phyloP scores from a whole-genome alignment of 1,140 invertebrate species.

The Semibalanus balanoides region DNA sequence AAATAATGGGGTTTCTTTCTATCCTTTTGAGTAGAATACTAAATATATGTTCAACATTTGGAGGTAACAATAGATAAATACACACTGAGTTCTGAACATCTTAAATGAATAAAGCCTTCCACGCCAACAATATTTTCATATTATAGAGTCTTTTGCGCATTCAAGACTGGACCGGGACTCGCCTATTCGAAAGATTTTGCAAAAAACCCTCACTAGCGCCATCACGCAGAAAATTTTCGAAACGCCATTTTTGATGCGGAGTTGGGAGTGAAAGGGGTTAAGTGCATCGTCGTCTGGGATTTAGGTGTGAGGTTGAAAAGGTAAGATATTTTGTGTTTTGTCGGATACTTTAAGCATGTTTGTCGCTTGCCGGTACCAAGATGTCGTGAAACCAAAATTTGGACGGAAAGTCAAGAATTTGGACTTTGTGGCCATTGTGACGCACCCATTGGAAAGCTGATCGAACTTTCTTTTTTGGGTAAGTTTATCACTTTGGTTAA shows the following conservation, averaged over 20 bases:
- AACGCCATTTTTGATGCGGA: not conserved
- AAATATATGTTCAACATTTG: too few species aligned
- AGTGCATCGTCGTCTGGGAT: not conserved
- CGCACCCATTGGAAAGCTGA: too few species aligned
- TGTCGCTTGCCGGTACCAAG: not conserved
- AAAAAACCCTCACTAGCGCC: slow-evolving; percentile 1
- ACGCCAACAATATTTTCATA: too few species aligned
- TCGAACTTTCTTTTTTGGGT: too few species aligned
- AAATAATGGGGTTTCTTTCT: not conserved
- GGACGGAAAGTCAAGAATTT: not conserved
- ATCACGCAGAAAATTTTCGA: slow-evolving; percentile 2
- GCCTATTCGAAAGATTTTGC: not conserved
- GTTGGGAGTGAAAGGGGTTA: not conserved
- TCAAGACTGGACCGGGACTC: too few species aligned
- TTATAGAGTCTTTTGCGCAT: too few species aligned
- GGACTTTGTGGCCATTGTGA: not conserved
- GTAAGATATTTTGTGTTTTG: not conserved
- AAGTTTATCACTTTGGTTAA: too few species aligned
- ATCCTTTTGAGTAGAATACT: too few species aligned
- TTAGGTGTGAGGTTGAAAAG: not conserved
- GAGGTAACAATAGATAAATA: too few species aligned
- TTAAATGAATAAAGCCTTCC: too few species aligned
- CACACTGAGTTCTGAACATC: too few species aligned
- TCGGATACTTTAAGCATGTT: not conserved
- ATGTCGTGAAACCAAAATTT: not conserved